A percentile compares a stretch with the other conserved stretches of the same genome.
Evolutionary conservation across 35 echinoderm and acorn worm species (phyloP).

Genomic region (Ophioderma brevispina): DNA sequence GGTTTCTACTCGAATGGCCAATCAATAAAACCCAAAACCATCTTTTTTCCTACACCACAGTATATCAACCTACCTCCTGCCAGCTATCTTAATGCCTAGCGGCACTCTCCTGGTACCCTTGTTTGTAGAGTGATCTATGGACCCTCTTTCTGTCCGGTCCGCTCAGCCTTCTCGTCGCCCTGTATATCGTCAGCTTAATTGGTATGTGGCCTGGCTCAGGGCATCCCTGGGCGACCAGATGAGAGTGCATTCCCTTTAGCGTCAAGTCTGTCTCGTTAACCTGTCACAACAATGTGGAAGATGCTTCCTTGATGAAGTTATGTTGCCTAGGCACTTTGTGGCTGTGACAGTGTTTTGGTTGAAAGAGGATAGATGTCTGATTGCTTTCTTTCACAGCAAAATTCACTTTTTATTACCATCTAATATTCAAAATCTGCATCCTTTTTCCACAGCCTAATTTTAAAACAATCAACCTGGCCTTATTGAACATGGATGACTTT

Average conservation of each 20-base stretch:
- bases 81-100: constrained; percentile 92
- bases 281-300: constrained; percentile 10
- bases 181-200: constrained; percentile 80
- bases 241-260: constrained; percentile 79
- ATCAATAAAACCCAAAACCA: too few species aligned
- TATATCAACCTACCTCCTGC: constrained; percentile 88
- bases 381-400: too few species aligned
- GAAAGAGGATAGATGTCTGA: background rate
- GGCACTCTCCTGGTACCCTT: constrained; percentile 75
- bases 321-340: background rate
- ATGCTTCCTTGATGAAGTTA: background rate
- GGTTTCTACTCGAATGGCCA: too few species aligned
- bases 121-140: constrained; percentile 66
- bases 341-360: background rate
- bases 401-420: too few species aligned
- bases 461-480: too few species aligned
- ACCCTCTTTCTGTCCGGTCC: constrained; percentile 48
- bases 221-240: constrained; percentile 80
- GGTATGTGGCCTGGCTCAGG: constrained; percentile 33
- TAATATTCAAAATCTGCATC: too few species aligned
- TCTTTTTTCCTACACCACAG: too few species aligned
- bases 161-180: constrained; percentile 89
- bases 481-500: too few species aligned
- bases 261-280: constrained; percentile 83
- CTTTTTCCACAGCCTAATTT: too few species aligned